phyloP scores from a whole-genome alignment of 1,140 invertebrate genomes.

The Drosophila kikkawai region DNA sequence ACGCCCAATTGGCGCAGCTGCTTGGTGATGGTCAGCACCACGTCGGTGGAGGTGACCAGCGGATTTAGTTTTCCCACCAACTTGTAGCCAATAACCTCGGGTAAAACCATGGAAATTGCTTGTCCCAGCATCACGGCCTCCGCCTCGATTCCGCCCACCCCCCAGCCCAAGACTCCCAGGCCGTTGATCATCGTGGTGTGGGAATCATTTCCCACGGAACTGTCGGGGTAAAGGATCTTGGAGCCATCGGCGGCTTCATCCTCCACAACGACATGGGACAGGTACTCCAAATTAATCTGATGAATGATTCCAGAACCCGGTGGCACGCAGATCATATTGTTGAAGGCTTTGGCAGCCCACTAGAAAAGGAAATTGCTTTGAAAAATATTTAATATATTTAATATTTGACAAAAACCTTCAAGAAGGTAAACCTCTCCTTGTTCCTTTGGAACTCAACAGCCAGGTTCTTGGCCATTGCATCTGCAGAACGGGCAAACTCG shows the following conservation, averaged over 20 bases:
- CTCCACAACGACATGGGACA: constrained; percentile 96
- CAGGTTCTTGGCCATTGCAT: constrained; percentile 97
- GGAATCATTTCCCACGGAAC: constrained; percentile 98
- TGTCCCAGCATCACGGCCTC: constrained; percentile 97
- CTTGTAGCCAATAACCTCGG: constrained; percentile 97
- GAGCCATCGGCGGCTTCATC: constrained; percentile 84
- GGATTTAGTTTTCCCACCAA: constrained; percentile 93
- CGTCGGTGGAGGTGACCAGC: constrained; percentile 97
- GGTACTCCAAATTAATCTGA: constrained; percentile 98
- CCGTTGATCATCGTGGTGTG: constrained; percentile 99
- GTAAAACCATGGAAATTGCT: constrained; percentile 97
- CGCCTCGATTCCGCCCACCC: constrained; percentile 91
- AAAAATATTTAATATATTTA: not conserved
- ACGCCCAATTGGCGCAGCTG: constrained; percentile 97
- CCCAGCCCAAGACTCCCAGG: constrained; percentile 92
- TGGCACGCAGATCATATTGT: constrained; percentile 98
- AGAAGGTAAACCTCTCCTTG: constrained; percentile 97
- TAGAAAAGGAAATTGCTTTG: constrained; percentile 81
- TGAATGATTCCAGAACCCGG: constrained; percentile 99
- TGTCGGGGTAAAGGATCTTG: constrained; percentile 94
- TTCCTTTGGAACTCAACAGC: constrained; percentile 98
- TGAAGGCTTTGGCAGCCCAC: constrained; percentile 98
- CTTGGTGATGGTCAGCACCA: constrained; percentile 99
- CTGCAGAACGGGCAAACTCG: constrained; percentile 94
- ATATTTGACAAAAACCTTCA: constrained; percentile 88